A percentile compares a stretch with the other conserved stretches of the same genome.
phyloP scores from a whole-genome alignment of 2,797 vertebrate species.

The Trachops cirrhosus region DNA sequence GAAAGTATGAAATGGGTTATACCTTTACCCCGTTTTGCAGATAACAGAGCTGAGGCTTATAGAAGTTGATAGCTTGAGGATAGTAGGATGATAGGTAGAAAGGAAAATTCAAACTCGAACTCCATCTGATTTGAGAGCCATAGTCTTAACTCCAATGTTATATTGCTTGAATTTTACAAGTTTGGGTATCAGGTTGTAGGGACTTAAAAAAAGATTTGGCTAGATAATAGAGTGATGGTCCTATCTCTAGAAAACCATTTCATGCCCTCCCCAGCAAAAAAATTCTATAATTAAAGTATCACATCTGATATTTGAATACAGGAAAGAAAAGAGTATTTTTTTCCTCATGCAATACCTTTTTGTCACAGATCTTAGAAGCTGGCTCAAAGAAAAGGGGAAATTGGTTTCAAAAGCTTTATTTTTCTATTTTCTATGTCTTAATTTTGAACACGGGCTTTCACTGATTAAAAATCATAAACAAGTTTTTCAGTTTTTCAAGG shows the following conservation, averaged over 20 bases:
- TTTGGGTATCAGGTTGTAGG: neutral
- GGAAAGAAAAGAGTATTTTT: neutral
- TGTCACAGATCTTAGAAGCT: neutral
- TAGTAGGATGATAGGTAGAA: neutral
- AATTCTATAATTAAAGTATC: neutral
- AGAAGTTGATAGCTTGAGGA: neutral
- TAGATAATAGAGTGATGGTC: neutral
- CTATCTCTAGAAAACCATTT: neutral
- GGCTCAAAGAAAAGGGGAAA: constrained; percentile 3
- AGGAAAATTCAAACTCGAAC: neutral
- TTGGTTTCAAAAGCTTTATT: constrained; percentile 45
- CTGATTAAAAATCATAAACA: constrained; percentile 53
- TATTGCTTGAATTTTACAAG: neutral
- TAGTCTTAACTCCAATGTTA: neutral
- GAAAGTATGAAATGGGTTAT: neutral
- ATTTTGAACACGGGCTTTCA: constrained; percentile 48
- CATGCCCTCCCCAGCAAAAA: neutral
- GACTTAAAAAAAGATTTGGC: neutral
- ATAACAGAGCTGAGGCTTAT: constrained; percentile 6
- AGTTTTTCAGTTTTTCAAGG: constrained; percentile 30
- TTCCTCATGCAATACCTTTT: neutral
- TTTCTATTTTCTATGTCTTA: constrained; percentile 18
- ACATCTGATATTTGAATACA: neutral
- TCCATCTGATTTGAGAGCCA: neutral
- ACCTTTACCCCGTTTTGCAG: neutral